Conservation (phyloP, 2,113 vertebrate genomes). For the Stercorarius parasiticus region DNA sequence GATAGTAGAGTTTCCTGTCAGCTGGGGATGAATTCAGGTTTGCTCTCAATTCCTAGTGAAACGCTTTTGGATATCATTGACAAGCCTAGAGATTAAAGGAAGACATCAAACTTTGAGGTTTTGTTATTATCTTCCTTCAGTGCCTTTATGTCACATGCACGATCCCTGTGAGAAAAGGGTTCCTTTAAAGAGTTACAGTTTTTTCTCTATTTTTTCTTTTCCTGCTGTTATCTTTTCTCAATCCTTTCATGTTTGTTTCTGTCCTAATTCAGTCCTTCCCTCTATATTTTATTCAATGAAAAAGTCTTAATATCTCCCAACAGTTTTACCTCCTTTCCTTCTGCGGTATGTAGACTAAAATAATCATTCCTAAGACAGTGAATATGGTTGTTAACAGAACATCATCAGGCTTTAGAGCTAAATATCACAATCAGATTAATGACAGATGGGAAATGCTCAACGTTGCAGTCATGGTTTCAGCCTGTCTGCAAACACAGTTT, state of each 20-base stretch:
- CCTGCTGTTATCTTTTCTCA: neutral
- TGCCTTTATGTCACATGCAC: neutral
- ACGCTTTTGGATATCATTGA: neutral
- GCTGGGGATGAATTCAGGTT: neutral
- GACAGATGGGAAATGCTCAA: conserved; percentile 37
- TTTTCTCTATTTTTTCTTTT: neutral
- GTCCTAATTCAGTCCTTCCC: neutral
- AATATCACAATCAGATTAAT: conserved; percentile 40
- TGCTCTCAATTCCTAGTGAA: neutral
- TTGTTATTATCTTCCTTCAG: neutral
- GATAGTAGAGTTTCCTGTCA: neutral
- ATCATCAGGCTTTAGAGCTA: conserved; percentile 16
- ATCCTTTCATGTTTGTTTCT: neutral
- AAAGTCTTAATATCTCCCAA: neutral
- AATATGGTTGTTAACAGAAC: conserved; percentile 11
- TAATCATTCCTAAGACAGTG: conserved; percentile 1
- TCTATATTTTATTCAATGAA: neutral
- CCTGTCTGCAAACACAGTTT: conserved; percentile 39
- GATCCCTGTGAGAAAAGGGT: neutral
- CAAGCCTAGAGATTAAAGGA: neutral
- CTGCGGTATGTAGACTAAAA: neutral
- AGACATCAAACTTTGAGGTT: neutral
- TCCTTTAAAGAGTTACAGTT: neutral
- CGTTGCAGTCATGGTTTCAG: conserved; percentile 16
- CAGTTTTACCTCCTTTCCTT: neutral